Conservation (phyloP, 2,888 invertebrate species). For the Anticlea derivata region DNA sequence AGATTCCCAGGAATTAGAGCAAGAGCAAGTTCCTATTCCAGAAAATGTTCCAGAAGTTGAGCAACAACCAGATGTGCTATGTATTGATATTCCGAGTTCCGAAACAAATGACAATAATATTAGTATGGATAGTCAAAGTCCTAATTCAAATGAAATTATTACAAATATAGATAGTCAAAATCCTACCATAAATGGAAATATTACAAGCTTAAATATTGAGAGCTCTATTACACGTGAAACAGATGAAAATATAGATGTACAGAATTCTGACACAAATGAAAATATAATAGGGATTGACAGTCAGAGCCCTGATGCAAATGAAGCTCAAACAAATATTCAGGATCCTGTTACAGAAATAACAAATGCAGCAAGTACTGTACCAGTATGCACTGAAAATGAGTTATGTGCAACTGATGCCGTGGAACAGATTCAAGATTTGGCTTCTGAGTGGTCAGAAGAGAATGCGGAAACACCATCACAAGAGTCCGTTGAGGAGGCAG, state of each 20-base stretch:
- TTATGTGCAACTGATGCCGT: constrained; percentile 7
- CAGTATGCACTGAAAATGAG: background rate
- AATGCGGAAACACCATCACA: constrained; percentile 49
- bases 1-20: constrained; percentile 2
- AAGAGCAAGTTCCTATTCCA: background rate
- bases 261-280: constrained; percentile 6
- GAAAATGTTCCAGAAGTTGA: constrained; percentile 7
- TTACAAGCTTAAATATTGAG: background rate
- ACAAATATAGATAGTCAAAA: background rate
- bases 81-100: background rate
- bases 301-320: constrained; percentile 5
- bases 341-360: constrained; percentile 3
- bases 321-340: background rate
- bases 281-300: background rate
- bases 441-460: constrained; percentile 73
- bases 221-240: constrained; percentile 9
- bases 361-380: constrained; percentile 1
- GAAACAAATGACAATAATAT: background rate
- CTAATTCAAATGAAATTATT: constrained; percentile 3
- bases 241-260: constrained; percentile 13
- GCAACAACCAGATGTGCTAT: constrained; percentile 2
- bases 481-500: constrained; percentile 21
- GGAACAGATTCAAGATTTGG: constrained; percentile 55
- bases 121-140: constrained; percentile 1
- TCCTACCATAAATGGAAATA: constrained; percentile 6